Evolutionary conservation across 2,797 vertebrate genomes (phyloP).

Genomic region (Diceros bicornis): DNA sequence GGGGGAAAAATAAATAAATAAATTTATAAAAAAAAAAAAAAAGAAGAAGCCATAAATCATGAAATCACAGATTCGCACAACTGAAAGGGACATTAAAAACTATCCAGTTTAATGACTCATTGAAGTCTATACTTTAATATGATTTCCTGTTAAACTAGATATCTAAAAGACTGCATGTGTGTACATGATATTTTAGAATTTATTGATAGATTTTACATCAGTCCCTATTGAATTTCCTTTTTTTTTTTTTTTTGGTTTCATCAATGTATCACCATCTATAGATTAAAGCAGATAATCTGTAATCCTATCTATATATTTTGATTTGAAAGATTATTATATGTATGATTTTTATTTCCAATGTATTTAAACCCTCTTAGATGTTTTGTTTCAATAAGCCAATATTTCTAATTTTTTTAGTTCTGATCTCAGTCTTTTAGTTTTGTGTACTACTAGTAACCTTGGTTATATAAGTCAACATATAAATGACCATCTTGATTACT

Average conservation of each 20-base stretch:
- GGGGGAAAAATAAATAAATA: too few relatives aligned
- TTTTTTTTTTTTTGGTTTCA: constrained; percentile 16
- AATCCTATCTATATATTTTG: not conserved
- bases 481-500: not conserved
- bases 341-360: constrained; percentile 7
- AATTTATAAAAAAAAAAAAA: too few relatives aligned
- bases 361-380: not conserved
- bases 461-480: constrained; percentile 38
- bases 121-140: constrained; percentile 19
- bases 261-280: not conserved
- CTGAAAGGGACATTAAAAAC: constrained; percentile 37
- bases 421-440: constrained; percentile 13
- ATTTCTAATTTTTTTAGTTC: not conserved
- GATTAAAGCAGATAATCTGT: not conserved
- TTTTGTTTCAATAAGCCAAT: constrained; percentile 37
- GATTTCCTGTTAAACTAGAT: not conserved
- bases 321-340: constrained; percentile 16
- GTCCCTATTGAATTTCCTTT: not conserved
- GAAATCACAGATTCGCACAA: not conserved
- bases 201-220: not conserved
- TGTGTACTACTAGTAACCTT: constrained; percentile 11
- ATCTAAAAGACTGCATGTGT: not conserved
- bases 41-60: constrained; percentile 36
- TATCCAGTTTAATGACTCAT: not conserved
- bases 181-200: constrained; percentile 14